Evolutionary conservation across 2,888 invertebrate species (phyloP).

Genomic region (Cataglyphis altisquamis): DNA sequence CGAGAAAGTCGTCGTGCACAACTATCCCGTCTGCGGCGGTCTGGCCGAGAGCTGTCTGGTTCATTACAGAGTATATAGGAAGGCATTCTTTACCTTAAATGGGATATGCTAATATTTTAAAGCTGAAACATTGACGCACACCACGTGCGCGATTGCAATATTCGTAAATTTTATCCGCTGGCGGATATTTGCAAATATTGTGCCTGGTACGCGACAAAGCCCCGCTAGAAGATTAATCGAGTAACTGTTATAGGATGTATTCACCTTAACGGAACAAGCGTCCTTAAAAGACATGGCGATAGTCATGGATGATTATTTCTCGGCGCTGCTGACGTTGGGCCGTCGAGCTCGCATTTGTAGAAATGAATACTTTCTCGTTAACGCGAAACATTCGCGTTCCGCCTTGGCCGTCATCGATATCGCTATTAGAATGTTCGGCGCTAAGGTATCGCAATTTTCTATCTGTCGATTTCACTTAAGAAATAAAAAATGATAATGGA

Average conservation of each 20-base stretch:
- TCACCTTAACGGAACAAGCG: constrained; percentile 45
- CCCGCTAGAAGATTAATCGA: constrained; percentile 21
- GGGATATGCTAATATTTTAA: background rate
- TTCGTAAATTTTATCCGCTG: background rate
- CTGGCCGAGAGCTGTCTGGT: constrained; percentile 57
- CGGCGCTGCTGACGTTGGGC: constrained; percentile 47
- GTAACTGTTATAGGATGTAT: constrained; percentile 53
- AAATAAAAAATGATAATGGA: background rate
- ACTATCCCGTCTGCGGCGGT: constrained; percentile 51
- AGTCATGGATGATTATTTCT: constrained; percentile 57
- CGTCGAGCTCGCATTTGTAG: constrained; percentile 41
- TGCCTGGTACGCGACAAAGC: background rate
- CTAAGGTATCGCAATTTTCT: constrained; percentile 44
- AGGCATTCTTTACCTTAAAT: background rate
- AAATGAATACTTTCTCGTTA: constrained; percentile 52
- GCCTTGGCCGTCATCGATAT: constrained; percentile 53
- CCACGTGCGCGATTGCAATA: background rate
- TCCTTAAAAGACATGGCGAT: constrained; percentile 35
- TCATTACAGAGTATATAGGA: constrained; percentile 52
- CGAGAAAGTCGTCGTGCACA: constrained; percentile 62
- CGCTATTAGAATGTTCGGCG: constrained; percentile 41
- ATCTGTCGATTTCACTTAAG: background rate
- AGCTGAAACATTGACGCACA: background rate
- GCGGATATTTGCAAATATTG: background rate
- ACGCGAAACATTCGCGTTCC: constrained; percentile 30